phyloP scores from a whole-genome alignment of 2,888 invertebrate species.

The Dryadula phaetusa region DNA sequence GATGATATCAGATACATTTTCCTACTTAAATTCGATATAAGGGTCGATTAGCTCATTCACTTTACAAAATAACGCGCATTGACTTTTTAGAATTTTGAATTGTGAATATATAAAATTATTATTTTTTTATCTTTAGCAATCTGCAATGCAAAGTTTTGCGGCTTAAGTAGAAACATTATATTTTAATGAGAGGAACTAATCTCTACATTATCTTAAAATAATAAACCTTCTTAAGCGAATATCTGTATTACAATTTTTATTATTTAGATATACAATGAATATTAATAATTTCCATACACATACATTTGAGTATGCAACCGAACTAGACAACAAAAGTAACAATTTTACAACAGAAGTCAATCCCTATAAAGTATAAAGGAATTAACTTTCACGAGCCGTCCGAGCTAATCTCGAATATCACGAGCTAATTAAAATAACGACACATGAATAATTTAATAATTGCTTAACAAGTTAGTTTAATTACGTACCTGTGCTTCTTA shows the following conservation, averaged over 20 bases:
- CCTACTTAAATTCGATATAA: background rate
- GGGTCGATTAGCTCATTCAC: too few relatives aligned
- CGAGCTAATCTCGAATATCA: conserved; percentile 52
- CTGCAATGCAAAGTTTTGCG: too few relatives aligned
- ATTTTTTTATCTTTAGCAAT: too few relatives aligned
- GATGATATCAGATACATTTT: conserved; percentile 46
- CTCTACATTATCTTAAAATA: too few relatives aligned
- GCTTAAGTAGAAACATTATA: too few relatives aligned
- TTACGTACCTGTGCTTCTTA: conserved; percentile 39
- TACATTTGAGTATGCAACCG: background rate
- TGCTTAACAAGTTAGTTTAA: conserved; percentile 50
- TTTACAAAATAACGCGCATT: conserved; percentile 15
- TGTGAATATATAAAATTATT: too few relatives aligned
- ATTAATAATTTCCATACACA: too few relatives aligned
- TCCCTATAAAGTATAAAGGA: conserved; percentile 47
- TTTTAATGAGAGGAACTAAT: too few relatives aligned
- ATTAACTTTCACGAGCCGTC: conserved; percentile 50
- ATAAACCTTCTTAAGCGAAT: too few relatives aligned
- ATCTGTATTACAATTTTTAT: too few relatives aligned
- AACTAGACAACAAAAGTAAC: conserved; percentile 38
- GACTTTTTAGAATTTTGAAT: background rate
- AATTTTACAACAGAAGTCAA: conserved; percentile 48
- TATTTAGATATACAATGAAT: too few relatives aligned
- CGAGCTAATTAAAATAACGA: conserved; percentile 56
- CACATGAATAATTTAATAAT: conserved; percentile 53